Evolutionary conservation across 2,113 vertebrate species (phyloP), one percentile per base, ranked within the genome.

Genomic region (Thunnus thynnus): DNA sequence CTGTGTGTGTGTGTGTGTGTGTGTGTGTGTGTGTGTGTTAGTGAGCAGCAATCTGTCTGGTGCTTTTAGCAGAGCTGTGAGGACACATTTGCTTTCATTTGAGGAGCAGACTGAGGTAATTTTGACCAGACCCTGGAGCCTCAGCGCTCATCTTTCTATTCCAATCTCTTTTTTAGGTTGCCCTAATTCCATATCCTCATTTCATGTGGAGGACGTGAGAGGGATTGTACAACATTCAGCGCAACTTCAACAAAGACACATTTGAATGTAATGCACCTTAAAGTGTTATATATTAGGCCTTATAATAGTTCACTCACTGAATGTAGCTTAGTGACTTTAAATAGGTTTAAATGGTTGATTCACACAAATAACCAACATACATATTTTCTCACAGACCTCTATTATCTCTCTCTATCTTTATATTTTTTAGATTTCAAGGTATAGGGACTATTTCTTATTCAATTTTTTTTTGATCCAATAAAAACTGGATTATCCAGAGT

Each of bases 151-250:
- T 88, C 75, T 89, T 89, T 89, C 76, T 90, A 76, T 89, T 89
- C 88, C 89, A 9, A 85, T 86, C 83, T 88, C 84, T 83, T 90
- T 88, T 92, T 87, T 86, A 87, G 84, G 56, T 66, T 80, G 90
- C 88, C 90, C 92, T 87, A 78, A 83, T 94, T 93, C 86, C 74
- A 77, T 70, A 90, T 88, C 89, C 91, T 91, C 79, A 56, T 90
- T 93, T 90, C 76, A 55, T 41, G 52, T 22, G 64, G 51, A 64
- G 72, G 56, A 75, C 66, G 77, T 71, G 36, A 41, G 78, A 52
- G 56, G 25, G 46, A 56, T 50, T 66, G 65, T n/a, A 30, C 32
- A 57, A 22, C 61, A 48, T 76, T 74, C 72, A 76, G 62, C 75
- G 30, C 2, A 41, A 58, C 69, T 48, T 67, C 41, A 56, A 27